A percentile compares a stretch with the other conserved stretches of the same genome.
Evolutionary conservation across 2,113 vertebrate species (phyloP).

Genomic region (Hirundichthys speculiger): DNA sequence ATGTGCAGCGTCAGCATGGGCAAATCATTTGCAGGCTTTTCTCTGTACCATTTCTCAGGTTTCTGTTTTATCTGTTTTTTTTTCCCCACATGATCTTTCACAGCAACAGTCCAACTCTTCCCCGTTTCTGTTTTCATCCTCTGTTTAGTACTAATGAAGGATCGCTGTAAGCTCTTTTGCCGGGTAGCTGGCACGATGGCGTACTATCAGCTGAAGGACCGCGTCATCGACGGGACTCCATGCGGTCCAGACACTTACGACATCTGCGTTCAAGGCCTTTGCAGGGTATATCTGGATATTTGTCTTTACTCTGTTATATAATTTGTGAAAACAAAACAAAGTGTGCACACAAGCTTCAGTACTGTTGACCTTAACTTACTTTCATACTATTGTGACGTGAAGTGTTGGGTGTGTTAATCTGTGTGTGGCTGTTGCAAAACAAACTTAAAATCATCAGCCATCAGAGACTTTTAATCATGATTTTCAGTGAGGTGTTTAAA

Average conservation of each 20-base stretch:
- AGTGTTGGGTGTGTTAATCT: neutral
- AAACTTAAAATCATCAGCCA: neutral
- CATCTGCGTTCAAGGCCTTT: conserved; percentile 98
- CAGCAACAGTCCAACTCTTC: neutral
- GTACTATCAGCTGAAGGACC: conserved; percentile 96
- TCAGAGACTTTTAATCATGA: no score
- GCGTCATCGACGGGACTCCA: conserved; percentile 92
- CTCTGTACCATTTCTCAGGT: neutral
- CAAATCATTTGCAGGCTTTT: neutral
- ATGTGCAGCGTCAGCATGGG: neutral
- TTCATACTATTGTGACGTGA: neutral
- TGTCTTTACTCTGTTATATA: neutral
- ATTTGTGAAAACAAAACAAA: neutral
- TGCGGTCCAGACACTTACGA: conserved; percentile 93
- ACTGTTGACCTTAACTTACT: neutral
- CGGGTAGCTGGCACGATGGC: conserved; percentile 90
- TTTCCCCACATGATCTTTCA: neutral
- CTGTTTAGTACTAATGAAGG: conserved; percentile 90
- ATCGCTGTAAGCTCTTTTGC: conserved; percentile 98
- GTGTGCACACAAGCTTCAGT: neutral
- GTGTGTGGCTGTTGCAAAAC: neutral
- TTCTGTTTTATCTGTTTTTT: conserved; percentile 1
- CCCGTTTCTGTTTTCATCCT: conserved; percentile 2
- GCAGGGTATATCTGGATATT: conserved; percentile 83
- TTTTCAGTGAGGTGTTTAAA: conserved; percentile 1